Base-by-base conservation (phyloP, 2,113 vertebrate genomes). In the Rhinogobius similis region DNA sequence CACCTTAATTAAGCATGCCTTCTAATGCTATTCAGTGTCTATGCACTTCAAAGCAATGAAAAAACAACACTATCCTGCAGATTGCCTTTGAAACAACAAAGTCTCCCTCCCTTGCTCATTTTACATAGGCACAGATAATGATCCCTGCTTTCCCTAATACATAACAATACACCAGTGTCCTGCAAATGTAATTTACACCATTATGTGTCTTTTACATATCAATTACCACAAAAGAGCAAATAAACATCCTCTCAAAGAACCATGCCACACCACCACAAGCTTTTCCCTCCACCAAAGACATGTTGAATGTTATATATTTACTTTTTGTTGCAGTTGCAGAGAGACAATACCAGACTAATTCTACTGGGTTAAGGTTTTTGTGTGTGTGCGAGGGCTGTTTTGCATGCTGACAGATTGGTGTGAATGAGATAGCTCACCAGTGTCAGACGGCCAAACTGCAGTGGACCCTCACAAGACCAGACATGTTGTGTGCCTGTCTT, bases 101-200 rank as follows among this genome's bases (percentile, higher is more conserved):
- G 68, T 58, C 69, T 32, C 46, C 58, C 12, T 61, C 26, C 20
- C n/a, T 21, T 29, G 27, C 11, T 14, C 66, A 68, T 77, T 81
- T 82, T 48, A 52, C 41, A 66, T 32, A 6, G 10, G 65, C 18
- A 63, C 6, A 64, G 72, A 68, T 78, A 79, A 79, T 13, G 29
- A 82, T 64, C 68, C 26, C 36, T 32, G 52, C 52, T 74, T 36
- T 23, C 68, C 55, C 43, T 55, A 38, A 70, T 75, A 73, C 82
- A 87, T 88, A 68, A 82, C 84, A 84, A 81, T 36, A 11, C 82
- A 81, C 76, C 77, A 63, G 72, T 82, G 76, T 86, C 83, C 83
- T 87, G 85, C 81, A 77, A 88, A 92, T 92, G 82, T 46, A 77
- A 86, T 89, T 91, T 79, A 70, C 87, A 85, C 79, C 59, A 76